A percentile compares a stretch with the other conserved stretches of the same genome.
Conservation (phyloP, 2,113 vertebrate species). For the Tetraodon nigroviridis region DNA sequence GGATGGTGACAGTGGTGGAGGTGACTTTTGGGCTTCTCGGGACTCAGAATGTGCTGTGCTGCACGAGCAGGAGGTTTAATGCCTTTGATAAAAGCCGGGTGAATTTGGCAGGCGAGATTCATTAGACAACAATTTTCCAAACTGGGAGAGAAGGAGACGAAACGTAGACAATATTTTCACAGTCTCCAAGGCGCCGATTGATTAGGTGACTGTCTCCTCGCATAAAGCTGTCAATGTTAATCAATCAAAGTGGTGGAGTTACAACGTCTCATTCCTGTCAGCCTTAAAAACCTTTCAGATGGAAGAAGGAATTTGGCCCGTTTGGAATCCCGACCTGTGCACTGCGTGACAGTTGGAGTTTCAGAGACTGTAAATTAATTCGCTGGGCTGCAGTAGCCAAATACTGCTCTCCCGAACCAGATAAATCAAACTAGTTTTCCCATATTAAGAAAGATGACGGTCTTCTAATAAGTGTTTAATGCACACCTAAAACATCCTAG, state of each 20-base stretch:
- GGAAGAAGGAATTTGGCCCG: conserved; percentile 17
- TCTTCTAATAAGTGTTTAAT: background rate
- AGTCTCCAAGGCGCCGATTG: conserved; percentile 63
- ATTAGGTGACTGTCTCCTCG: conserved; percentile 65
- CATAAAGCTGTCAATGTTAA: conserved; percentile 70
- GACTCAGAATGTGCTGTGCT: conserved; percentile 41
- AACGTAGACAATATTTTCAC: conserved; percentile 46
- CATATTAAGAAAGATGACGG: background rate
- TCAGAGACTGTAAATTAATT: conserved; percentile 36
- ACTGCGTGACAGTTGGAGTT: conserved; percentile 12
- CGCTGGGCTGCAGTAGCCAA: conserved; percentile 5
- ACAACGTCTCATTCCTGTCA: conserved; percentile 52
- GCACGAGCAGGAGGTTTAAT: conserved; percentile 52
- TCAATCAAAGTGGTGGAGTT: conserved; percentile 61
- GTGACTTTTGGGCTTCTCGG: conserved; percentile 25
- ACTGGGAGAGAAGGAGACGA: conserved; percentile 61
- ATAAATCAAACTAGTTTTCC: background rate
- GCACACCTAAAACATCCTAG: too few relatives aligned
- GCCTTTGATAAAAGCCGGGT: conserved; percentile 71
- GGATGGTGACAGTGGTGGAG: conserved; percentile 10
- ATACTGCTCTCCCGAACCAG: background rate
- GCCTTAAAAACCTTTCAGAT: conserved; percentile 48
- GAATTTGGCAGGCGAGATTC: conserved; percentile 61
- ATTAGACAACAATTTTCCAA: conserved; percentile 64
- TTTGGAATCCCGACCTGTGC: conserved; percentile 26